Base-by-base conservation (phyloP, 1,140 invertebrate genomes). In the Ips typographus region DNA sequence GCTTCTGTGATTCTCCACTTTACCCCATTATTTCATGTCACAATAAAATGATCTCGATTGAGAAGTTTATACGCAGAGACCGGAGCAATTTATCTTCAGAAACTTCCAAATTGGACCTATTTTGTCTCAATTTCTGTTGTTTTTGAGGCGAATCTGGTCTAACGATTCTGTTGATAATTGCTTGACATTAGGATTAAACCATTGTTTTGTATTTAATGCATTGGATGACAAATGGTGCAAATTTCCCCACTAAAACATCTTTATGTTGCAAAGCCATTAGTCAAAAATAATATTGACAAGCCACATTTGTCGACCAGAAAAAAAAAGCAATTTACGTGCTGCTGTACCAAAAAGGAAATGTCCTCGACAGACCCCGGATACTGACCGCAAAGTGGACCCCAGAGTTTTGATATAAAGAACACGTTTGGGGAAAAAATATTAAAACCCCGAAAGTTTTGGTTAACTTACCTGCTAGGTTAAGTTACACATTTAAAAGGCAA, bases 11-110 rank as follows among this genome's bases (percentile, higher is more conserved):
- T 60, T 66, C 56, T 63, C 63, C 63, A 65, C 64, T 71, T 66
- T 57, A 71, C 61, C 60, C 69, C 61, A 55, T 71, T 71, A 55
- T 71, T 62, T 71, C 43, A 42, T 65, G 62, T 61, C 69, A 47
- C 63, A 71, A 71, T 71, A 51, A 71, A 64, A 66, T 47, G 61
- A 71, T 63, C 69, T 65, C 57, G 63, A 71, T 71, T 64, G 69
- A 55, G 69, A 52, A 71, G 69, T 71, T 71, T 71, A 71, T 71
- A 71, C 63, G 63, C 55, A 57, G 55, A 51, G 41, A 59, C 55
- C 60, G 7, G 37, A 61, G 56, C 53, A 57, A 58, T 58, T 57
- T 63, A 43, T 56, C 59, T 63, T 70, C 49, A n/a, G 55, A 61
- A 60, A 60, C 58, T 57, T 61, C 40, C 22, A 61, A 60, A 61